Conservation (phyloP, 2,113 vertebrate genomes). For the Bambusicola thoracicus region DNA sequence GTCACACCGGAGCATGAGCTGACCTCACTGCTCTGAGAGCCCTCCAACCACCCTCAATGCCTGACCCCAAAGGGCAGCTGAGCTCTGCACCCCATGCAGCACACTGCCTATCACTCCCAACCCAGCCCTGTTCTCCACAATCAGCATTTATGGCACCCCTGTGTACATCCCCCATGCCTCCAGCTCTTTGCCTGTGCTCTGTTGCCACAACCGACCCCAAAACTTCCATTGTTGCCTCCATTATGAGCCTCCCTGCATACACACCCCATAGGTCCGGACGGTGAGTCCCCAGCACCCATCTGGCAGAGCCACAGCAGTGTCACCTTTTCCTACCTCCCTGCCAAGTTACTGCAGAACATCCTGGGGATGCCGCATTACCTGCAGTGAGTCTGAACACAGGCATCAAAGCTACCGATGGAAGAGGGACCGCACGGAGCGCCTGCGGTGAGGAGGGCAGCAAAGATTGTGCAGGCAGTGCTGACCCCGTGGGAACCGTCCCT, state of each 20-base stretch:
- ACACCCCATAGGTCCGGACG: too few relatives aligned
- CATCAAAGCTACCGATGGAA: rapidly evolving
- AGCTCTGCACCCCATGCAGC: background rate
- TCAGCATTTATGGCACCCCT: background rate
- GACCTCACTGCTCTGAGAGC: background rate
- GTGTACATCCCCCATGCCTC: rapidly evolving
- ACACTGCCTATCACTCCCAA: background rate
- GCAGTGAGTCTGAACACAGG: rapidly evolving
- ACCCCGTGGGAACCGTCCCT: background rate
- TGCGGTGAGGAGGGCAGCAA: background rate
- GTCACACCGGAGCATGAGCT: background rate
- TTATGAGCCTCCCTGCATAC: background rate
- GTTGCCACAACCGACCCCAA: background rate
- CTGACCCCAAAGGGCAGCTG: background rate
- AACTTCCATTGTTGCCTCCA: background rate
- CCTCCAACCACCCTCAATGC: background rate
- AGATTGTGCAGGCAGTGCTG: background rate
- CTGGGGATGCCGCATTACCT: background rate
- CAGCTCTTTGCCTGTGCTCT: background rate
- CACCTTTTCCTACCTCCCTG: background rate
- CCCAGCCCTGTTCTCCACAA: background rate
- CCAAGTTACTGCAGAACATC: background rate
- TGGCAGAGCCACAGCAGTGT: background rate
- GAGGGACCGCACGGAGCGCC: background rate
- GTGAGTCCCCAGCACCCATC: rapidly evolving